Evolutionary conservation across 1,140 invertebrate species (phyloP).

Genomic region (Neodiprion lecontei): DNA sequence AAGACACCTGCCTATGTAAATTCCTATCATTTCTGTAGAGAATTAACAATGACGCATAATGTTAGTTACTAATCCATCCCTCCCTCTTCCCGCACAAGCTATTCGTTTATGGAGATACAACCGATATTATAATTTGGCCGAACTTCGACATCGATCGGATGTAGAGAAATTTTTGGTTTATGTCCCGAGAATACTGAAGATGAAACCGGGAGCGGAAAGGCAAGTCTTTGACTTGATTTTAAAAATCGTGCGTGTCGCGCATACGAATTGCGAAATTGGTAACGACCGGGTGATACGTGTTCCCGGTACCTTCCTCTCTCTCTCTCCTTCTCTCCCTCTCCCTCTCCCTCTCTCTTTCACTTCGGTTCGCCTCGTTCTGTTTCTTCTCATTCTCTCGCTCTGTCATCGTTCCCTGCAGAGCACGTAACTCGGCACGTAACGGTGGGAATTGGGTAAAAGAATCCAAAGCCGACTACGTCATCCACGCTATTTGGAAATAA

Average conservation of each 20-base stretch:
- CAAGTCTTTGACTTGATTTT: background rate
- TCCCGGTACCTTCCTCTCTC: background rate
- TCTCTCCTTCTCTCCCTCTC: background rate
- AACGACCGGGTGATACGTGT: background rate
- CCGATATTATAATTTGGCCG: too few species aligned
- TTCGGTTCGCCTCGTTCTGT: background rate
- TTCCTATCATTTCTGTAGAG: too few species aligned
- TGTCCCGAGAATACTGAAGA: background rate
- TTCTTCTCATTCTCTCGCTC: background rate
- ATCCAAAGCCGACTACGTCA: conserved; percentile 1
- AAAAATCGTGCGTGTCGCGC: background rate
- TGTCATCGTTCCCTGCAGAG: background rate
- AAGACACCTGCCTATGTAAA: too few species aligned
- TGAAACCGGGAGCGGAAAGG: background rate
- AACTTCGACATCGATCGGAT: too few species aligned
- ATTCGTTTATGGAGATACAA: too few species aligned
- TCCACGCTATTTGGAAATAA: background rate
- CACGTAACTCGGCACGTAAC: background rate
- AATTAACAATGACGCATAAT: too few species aligned
- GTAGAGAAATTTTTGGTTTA: too few species aligned
- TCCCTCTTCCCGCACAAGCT: too few species aligned
- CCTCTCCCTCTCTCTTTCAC: background rate
- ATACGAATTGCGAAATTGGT: background rate
- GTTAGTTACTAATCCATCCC: too few species aligned
- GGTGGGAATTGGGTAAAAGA: conserved; percentile 7